Evolutionary conservation across 2,797 vertebrate genomes (phyloP).

Genomic region (Microchirus variegatus): DNA sequence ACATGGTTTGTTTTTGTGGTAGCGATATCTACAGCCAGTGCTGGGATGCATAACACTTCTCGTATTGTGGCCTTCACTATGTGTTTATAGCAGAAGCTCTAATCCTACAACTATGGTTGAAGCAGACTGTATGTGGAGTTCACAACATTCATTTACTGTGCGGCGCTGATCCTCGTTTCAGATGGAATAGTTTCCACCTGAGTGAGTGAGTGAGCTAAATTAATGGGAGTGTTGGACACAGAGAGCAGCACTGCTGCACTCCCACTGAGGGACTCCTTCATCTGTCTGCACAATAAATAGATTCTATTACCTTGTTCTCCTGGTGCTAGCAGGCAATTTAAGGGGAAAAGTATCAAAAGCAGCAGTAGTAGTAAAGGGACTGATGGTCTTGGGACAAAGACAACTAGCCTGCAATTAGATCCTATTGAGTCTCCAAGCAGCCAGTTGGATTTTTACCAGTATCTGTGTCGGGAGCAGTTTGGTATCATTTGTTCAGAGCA

Average conservation of each 20-base stretch:
- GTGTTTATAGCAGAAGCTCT: constrained; percentile 12
- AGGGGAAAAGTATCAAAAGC: constrained; percentile 48
- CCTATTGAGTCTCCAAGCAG: constrained; percentile 18
- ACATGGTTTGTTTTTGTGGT: not conserved
- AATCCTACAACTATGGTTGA: constrained; percentile 5
- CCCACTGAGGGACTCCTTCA: constrained; percentile 43
- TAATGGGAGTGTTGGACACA: constrained; percentile 50
- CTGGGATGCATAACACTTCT: not conserved
- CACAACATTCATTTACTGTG: constrained; percentile 49
- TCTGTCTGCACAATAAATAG: constrained; percentile 64
- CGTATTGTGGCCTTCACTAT: not conserved
- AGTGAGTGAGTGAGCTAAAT: constrained; percentile 68
- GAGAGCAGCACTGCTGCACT: constrained; percentile 25
- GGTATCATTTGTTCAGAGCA: constrained; percentile 20
- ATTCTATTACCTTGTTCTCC: constrained; percentile 60
- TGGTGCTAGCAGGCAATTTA: constrained; percentile 62
- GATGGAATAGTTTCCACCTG: constrained; percentile 59
- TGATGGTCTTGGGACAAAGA: constrained; percentile 17
- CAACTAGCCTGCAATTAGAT: constrained; percentile 40
- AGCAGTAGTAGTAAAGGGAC: constrained; percentile 25
- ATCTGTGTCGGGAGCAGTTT: constrained; percentile 20
- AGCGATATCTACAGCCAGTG: not conserved
- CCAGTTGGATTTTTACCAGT: constrained; percentile 22
- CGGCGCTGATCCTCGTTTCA: constrained; percentile 44
- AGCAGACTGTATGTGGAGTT: constrained; percentile 16